These are phyloP conservation scores for Apodemia duryi DNA, from an alignment of 2,888 invertebrate genomes.

Conservation along the genomic window DNA sequence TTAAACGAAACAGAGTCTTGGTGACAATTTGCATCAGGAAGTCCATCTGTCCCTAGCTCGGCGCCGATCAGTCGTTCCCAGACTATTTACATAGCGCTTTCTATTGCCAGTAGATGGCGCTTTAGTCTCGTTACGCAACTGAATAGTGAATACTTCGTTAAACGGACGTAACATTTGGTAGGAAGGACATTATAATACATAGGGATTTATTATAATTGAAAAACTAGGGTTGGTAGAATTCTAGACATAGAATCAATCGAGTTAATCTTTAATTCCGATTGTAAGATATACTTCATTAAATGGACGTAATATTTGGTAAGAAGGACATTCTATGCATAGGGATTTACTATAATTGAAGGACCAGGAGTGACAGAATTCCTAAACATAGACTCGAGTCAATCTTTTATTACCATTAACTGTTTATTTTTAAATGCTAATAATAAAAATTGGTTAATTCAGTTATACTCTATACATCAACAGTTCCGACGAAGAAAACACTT, in stretches of 20 bases:
- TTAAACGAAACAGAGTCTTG: slow-evolving; percentile 25
- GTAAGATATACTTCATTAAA: slow-evolving; percentile 15
- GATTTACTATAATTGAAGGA: slow-evolving; percentile 23
- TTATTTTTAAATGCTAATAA: too few species aligned
- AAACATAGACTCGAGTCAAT: not conserved
- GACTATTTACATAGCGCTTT: slow-evolving; percentile 63
- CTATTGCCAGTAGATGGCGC: slow-evolving; percentile 65
- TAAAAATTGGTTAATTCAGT: too few species aligned
- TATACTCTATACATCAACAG: too few species aligned
- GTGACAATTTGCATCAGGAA: slow-evolving; percentile 55
- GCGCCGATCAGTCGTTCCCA: slow-evolving; percentile 39
- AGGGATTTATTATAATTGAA: slow-evolving; percentile 24
- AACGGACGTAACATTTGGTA: slow-evolving; percentile 22
- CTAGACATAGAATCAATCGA: not conserved
- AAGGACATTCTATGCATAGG: slow-evolving; percentile 25
- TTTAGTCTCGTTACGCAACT: slow-evolving; percentile 41
- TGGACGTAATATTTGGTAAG: slow-evolving; percentile 22
- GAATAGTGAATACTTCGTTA: slow-evolving; percentile 37
- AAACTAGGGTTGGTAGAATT: not conserved
- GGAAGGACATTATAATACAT: slow-evolving; percentile 25
- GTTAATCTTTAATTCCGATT: not conserved
- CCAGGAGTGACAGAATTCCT: not conserved
- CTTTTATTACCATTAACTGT: not conserved
- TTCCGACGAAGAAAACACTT: too few species aligned
- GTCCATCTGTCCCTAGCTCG: slow-evolving; percentile 38